Base-by-base conservation (phyloP, 2,888 invertebrate species). In the Dryocosmus kuriphilus region DNA sequence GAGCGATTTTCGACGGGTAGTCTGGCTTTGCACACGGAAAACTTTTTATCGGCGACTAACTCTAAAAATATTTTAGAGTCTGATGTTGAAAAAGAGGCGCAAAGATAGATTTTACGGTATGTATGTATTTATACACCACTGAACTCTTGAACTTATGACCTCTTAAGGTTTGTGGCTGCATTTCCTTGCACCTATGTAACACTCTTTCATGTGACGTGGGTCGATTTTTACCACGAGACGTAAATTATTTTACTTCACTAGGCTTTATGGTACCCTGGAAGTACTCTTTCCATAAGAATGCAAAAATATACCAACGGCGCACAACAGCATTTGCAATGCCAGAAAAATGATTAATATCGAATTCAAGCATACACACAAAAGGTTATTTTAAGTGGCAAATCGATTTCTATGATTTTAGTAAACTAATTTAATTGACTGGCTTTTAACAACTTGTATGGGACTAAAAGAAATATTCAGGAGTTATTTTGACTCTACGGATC, bases 91-190 rank as follows among this genome's bases (percentile, higher is more conserved):
- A 62, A 27, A 30, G 27, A 19, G 32, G 19, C 16, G 27, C 27
- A 41, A 65, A 65, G 16, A 38, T 22, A 11, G n/a, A n/a, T n/a
- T 11, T 9, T 9, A 35, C 4, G 7, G 7, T 35, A 27, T 51
- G n/a, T 61, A 65, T 78, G 65, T 82, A 79, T 79, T 83, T 76
- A 83, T 27, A 30, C 77, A 19, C 62, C 75, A 75, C 76, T 86
- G 86, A 86, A 85, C 88, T 88, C 85, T 86, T 88, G 87, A 89
- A 88, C 89, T 87, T 88, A 83, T 88, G 88, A 89, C 88, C 88
- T 82, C 30, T 55, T 73, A 57, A 19, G 6, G 24, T n/a, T 55
- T 46, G 38, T 32, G 11, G 7, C 55, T 73, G 38, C 11, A 9
- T 57, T 57, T 22, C 3, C 2, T 22, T 24, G 22, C 24, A 22